Conservation (phyloP, 2,113 vertebrate genomes). For the Lepisosteus osseus region DNA sequence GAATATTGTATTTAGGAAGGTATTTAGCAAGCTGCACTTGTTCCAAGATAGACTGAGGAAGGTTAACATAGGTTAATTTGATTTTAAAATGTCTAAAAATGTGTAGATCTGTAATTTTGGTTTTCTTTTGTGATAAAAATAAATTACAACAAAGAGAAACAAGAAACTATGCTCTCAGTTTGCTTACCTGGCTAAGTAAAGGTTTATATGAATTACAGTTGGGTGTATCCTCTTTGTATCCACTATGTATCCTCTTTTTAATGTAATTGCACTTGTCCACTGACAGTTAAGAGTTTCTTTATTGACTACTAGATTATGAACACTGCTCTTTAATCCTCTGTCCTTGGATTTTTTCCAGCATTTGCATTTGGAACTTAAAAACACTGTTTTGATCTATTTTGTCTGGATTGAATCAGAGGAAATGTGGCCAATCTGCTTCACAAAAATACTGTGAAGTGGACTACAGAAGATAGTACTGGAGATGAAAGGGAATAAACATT, state of each 20-base stretch:
- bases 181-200: too few species aligned
- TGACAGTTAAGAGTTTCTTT: conserved; percentile 45
- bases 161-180: too few species aligned
- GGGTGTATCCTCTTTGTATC: too few species aligned
- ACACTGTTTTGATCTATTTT: conserved; percentile 21
- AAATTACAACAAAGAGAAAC: too few species aligned
- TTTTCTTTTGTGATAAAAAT: too few species aligned
- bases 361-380: conserved; percentile 20
- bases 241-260: conserved; percentile 31
- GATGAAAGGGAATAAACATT: not conserved
- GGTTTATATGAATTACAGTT: too few species aligned
- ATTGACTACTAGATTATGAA: conserved; percentile 36
- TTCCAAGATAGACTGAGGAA: too few species aligned
- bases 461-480: not conserved
- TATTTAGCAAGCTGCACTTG: too few species aligned
- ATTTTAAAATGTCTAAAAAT: too few species aligned
- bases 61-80: too few species aligned
- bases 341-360: not conserved
- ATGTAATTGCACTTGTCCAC: conserved; percentile 44
- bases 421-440: conserved; percentile 28
- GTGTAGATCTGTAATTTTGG: too few species aligned
- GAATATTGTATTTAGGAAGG: too few species aligned
- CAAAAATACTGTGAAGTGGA: conserved; percentile 19
- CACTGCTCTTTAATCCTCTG: conserved; percentile 27
- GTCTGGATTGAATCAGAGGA: conserved; percentile 34